Base-by-base conservation (phyloP, 2,113 vertebrate species). In the Octodon degus region DNA sequence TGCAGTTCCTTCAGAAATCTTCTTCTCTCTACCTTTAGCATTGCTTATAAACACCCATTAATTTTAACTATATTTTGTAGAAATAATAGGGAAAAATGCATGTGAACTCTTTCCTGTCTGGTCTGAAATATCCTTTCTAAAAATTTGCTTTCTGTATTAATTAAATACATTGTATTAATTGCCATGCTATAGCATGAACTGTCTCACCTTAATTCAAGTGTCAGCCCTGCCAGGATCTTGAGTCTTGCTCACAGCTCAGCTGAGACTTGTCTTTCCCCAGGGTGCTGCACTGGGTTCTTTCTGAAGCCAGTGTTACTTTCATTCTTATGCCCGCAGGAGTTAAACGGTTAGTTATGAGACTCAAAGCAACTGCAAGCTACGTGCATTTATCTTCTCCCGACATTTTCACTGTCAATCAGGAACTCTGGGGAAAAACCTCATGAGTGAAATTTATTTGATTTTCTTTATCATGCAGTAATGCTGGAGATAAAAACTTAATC, bases 391-490 rank as follows among this genome's bases (percentile, higher is more conserved):
- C 85, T 94, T 83, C 63, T 89, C 77, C 25, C 80, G 60, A 81
- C 91, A 76, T 84, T 95, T 97, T 80, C 86, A 86, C 90, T 92
- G 30, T 95, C 79, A 97, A 43, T 97, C 93, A 85, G 81, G 63
- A 67, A 60, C 92, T 93, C 91, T 93, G 80, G 55, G 87, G 79
- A 58, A 72, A 96, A 97, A 50, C 55, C 92, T 96, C 76, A 34
- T 34, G 70, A 97, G 87, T 88, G 60, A 94, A 93, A 92, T 97
- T 81, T 94, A 96, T 97, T 97, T 96, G 84, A 95, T 95, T 97
- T 97, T 94, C 94, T 96, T 97, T 97, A 97, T 95, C 95, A 95
- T 74, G 67, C 76, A 81, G 76, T 93, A 87, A 96, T 77, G 77
- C 84, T 60, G 27, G 87, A 98, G 94, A 97, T 96, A 93, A 96